Conservation (phyloP, 1,140 invertebrate species). For the Hycleus phaleratus region DNA sequence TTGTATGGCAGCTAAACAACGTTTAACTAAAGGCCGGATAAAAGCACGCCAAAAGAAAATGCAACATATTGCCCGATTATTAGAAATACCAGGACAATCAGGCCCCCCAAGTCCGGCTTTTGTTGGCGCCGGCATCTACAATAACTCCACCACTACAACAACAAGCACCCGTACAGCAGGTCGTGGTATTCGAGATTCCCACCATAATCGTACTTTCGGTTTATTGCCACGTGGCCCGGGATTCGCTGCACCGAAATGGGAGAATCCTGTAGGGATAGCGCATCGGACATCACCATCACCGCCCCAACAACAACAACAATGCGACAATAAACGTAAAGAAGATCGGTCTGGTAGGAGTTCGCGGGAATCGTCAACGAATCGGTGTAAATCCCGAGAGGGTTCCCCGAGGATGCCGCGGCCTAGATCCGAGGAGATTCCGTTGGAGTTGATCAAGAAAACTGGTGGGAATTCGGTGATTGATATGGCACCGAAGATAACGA, state of each 20-base stretch:
- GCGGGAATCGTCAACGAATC: slow-evolving; percentile 32
- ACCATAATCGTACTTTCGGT: slow-evolving; percentile 48
- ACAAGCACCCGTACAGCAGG: slow-evolving; percentile 40
- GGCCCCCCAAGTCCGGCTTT: slow-evolving; percentile 46
- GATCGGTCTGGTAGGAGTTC: slow-evolving; percentile 30
- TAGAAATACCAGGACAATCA: slow-evolving; percentile 68
- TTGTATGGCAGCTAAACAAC: slow-evolving; percentile 90
- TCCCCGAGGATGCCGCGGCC: slow-evolving; percentile 66
- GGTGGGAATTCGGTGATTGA: slow-evolving; percentile 39
- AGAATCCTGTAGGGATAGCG: slow-evolving; percentile 39
- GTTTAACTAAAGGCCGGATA: slow-evolving; percentile 77
- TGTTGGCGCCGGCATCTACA: slow-evolving; percentile 40
- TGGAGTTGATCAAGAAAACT: slow-evolving; percentile 53
- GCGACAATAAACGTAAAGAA: not conserved
- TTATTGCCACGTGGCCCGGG: slow-evolving; percentile 54
- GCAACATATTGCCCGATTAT: slow-evolving; percentile 83
- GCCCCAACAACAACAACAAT: slow-evolving; percentile 3
- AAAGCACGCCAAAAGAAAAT: slow-evolving; percentile 95
- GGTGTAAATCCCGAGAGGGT: slow-evolving; percentile 55
- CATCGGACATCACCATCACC: slow-evolving; percentile 28
- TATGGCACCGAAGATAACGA: slow-evolving; percentile 37
- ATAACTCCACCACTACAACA: not conserved
- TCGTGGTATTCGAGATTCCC: slow-evolving; percentile 40
- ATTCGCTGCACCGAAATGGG: slow-evolving; percentile 57
- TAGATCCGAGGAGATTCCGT: slow-evolving; percentile 73